These are phyloP conservation scores for Oikopleura dioica DNA, from an alignment of 23 tunicate species.

Conservation along the genomic window DNA sequence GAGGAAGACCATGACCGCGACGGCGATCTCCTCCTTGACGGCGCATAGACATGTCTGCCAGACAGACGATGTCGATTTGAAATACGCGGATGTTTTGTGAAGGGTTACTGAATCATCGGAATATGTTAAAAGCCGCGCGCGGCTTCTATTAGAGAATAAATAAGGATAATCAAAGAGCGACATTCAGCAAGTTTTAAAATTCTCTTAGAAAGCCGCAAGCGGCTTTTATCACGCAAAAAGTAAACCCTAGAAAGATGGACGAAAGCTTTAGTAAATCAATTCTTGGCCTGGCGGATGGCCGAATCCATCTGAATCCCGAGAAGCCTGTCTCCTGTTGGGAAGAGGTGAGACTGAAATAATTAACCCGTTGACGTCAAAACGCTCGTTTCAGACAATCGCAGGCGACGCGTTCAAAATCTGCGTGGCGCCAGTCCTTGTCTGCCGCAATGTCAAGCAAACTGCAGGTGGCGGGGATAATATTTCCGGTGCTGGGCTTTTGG, in stretches of 20 bases:
- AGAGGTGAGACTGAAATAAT: too few species aligned
- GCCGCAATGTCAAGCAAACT: constrained; percentile 58
- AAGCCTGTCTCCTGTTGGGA: constrained; percentile 89
- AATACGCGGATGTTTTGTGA: constrained; percentile 14
- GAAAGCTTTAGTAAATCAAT: constrained; percentile 39
- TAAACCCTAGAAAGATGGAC: constrained; percentile 5
- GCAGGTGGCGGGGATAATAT: constrained; percentile 98
- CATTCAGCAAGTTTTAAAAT: too few species aligned
- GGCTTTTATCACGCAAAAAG: background rate
- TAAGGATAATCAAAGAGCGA: too few species aligned
- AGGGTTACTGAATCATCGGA: background rate
- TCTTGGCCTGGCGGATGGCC: constrained; percentile 16
- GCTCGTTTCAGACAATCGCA: constrained; percentile 12
- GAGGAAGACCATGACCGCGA: constrained; percentile 74
- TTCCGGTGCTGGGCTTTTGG: constrained; percentile 57
- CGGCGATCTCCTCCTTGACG: constrained; percentile 73
- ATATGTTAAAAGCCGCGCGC: too few species aligned
- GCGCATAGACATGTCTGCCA: constrained; percentile 79
- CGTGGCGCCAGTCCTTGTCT: constrained; percentile 63
- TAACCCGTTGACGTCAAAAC: too few species aligned
- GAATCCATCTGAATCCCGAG: constrained; percentile 26
- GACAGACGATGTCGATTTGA: constrained; percentile 29
- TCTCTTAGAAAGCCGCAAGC: too few species aligned
- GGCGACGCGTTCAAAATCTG: constrained; percentile 36
- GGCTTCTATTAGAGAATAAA: too few species aligned